phyloP scores from a whole-genome alignment of 2,888 invertebrate species.

The Belgica antarctica region DNA sequence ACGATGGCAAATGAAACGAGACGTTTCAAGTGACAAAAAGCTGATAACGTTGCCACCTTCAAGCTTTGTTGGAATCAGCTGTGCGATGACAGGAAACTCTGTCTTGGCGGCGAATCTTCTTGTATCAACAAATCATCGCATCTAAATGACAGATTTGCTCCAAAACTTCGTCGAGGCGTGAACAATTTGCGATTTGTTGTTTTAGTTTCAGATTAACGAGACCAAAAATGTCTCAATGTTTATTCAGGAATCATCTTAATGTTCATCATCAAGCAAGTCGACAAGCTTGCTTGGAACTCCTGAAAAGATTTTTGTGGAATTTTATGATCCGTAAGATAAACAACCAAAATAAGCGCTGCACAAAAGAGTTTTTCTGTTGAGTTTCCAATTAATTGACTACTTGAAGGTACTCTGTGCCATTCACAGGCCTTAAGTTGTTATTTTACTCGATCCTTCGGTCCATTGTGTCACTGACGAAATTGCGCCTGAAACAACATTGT shows the following conservation, averaged over 20 bases:
- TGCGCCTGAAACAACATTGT: slow-evolving; percentile 39
- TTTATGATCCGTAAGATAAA: neutral
- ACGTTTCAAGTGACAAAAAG: neutral
- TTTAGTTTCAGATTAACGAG: slow-evolving; percentile 21
- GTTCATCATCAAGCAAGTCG: neutral
- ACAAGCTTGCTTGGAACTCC: neutral
- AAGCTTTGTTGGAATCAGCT: neutral
- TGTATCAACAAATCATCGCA: neutral
- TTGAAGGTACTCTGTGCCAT: slow-evolving; percentile 1
- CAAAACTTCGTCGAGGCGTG: neutral
- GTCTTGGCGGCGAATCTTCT: neutral
- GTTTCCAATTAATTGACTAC: slow-evolving; percentile 19
- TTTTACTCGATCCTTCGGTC: slow-evolving; percentile 3
- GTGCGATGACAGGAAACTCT: neutral
- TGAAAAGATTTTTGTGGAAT: neutral
- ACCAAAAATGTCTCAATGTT: neutral
- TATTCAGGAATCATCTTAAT: slow-evolving; percentile 26
- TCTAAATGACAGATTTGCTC: slow-evolving; percentile 16
- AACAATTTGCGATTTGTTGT: slow-evolving; percentile 22
- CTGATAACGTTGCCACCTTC: neutral
- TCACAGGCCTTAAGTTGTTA: slow-evolving; percentile 39
- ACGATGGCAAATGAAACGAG: neutral
- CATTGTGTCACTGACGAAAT: slow-evolving; percentile 39
- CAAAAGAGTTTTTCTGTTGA: neutral
- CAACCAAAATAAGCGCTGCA: neutral